Conservation (phyloP, 2,888 invertebrate genomes). For the Cabera pusaria region DNA sequence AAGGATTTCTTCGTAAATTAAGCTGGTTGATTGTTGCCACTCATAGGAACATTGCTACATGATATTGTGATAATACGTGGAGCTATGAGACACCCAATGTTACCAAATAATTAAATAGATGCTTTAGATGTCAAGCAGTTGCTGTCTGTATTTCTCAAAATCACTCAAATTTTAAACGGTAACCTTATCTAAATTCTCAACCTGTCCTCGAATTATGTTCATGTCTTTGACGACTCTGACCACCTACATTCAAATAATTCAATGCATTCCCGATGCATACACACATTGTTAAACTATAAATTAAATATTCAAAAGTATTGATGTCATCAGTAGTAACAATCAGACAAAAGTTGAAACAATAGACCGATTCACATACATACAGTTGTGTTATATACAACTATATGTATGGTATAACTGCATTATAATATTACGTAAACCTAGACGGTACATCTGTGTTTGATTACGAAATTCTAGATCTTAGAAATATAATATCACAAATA, state of each 20-base stretch:
- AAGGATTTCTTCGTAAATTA: too few species aligned
- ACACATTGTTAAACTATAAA: slow-evolving; percentile 17
- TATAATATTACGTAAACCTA: slow-evolving; percentile 14
- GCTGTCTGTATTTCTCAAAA: too few species aligned
- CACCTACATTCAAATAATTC: slow-evolving; percentile 11
- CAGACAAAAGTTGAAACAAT: slow-evolving; percentile 30
- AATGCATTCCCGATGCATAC: slow-evolving; percentile 8
- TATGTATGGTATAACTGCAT: slow-evolving; percentile 9
- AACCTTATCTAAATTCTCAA: background rate
- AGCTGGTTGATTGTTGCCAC: too few species aligned
- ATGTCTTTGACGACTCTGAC: background rate
- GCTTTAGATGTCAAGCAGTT: too few species aligned
- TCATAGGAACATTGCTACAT: too few species aligned
- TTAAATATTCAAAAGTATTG: slow-evolving; percentile 27
- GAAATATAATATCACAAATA: too few species aligned
- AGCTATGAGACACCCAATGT: too few species aligned
- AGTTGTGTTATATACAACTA: background rate
- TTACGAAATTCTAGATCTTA: slow-evolving; percentile 3
- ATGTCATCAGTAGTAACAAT: slow-evolving; percentile 28
- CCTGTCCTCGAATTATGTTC: background rate
- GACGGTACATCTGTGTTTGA: slow-evolving; percentile 7
- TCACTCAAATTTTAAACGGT: too few species aligned
- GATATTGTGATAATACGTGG: too few species aligned
- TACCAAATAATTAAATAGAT: too few species aligned
- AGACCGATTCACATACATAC: slow-evolving; percentile 7